phyloP scores from a whole-genome alignment of 2,888 invertebrate genomes.

The Baccha elongata region DNA sequence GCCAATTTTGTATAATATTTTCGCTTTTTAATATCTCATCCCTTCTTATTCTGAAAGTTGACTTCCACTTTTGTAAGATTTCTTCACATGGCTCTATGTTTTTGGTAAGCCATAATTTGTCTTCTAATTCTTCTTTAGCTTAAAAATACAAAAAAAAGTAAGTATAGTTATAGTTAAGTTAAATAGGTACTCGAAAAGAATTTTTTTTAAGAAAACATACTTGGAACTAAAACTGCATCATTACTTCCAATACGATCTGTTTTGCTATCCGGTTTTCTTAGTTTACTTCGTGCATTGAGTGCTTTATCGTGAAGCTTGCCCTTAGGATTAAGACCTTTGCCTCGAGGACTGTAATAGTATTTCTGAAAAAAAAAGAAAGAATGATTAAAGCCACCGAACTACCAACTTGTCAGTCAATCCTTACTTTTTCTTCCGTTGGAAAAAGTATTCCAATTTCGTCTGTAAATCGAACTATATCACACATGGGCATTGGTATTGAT shows the following conservation, averaged over 20 bases:
- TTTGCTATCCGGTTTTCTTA: conserved; percentile 19
- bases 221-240: conserved; percentile 1
- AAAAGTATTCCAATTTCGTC: conserved; percentile 39
- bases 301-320: conserved; percentile 55
- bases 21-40: conserved; percentile 18
- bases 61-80: conserved; percentile 31
- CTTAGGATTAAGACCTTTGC: conserved; percentile 39
- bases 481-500: conserved; percentile 35
- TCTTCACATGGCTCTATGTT: conserved; percentile 38
- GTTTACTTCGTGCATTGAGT: conserved; percentile 33
- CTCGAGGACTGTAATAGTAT: conserved; percentile 47
- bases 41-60: conserved; percentile 25
- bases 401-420: too few relatives aligned
- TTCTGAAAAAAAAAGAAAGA: conserved; percentile 25
- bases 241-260: too few relatives aligned
- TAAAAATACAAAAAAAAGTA: not conserved
- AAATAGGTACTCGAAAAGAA: too few relatives aligned
- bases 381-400: too few relatives aligned
- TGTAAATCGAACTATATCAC: conserved; percentile 36
- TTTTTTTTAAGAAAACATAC: not conserved
- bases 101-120: conserved; percentile 34
- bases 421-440: conserved; percentile 47
- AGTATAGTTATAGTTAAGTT: too few relatives aligned
- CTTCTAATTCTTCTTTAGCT: not conserved
- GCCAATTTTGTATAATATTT: conserved; percentile 30